Conservation (phyloP, 2,888 invertebrate genomes). For the Aleiodes alternator region DNA sequence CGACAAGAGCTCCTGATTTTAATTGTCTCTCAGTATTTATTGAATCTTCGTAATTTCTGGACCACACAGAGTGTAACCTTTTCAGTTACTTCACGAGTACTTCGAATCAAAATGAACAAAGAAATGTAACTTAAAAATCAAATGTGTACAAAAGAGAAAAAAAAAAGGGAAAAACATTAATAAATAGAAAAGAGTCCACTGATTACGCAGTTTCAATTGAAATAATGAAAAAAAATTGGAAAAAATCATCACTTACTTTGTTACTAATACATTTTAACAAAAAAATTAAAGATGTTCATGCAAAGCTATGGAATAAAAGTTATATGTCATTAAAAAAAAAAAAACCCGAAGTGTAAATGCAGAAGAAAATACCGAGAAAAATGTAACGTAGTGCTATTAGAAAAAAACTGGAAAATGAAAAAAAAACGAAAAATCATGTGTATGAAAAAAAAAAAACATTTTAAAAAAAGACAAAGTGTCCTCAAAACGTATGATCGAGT, state of each 20-base stretch:
- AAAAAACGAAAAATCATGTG: slow-evolving; percentile 31
- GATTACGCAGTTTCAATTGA: slow-evolving; percentile 52
- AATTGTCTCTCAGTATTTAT: slow-evolving; percentile 31
- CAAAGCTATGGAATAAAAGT: slow-evolving; percentile 57
- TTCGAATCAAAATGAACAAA: slow-evolving; percentile 24
- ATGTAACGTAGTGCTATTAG: slow-evolving; percentile 50
- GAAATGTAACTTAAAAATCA: neutral
- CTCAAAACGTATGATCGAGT: slow-evolving; percentile 43
- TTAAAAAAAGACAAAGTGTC: slow-evolving; percentile 47
- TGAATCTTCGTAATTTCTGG: slow-evolving; percentile 39
- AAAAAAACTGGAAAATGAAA: slow-evolving; percentile 38
- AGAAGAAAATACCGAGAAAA: slow-evolving; percentile 52
- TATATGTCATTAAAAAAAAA: slow-evolving; percentile 33
- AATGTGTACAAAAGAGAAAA: neutral
- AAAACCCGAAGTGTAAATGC: slow-evolving; percentile 35
- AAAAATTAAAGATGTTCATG: slow-evolving; percentile 60
- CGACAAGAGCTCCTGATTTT: slow-evolving; percentile 5
- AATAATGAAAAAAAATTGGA: neutral
- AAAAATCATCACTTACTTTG: slow-evolving; percentile 61
- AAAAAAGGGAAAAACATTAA: neutral
- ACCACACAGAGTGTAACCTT: slow-evolving; percentile 6
- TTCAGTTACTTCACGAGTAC: slow-evolving; percentile 7
- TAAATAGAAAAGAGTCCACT: slow-evolving; percentile 38
- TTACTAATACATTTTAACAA: slow-evolving; percentile 59
- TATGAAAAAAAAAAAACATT: slow-evolving; percentile 32